These are phyloP conservation scores for Cyclina sinensis DNA, from an alignment of 1,140 invertebrate species.

Conservation along the genomic window DNA sequence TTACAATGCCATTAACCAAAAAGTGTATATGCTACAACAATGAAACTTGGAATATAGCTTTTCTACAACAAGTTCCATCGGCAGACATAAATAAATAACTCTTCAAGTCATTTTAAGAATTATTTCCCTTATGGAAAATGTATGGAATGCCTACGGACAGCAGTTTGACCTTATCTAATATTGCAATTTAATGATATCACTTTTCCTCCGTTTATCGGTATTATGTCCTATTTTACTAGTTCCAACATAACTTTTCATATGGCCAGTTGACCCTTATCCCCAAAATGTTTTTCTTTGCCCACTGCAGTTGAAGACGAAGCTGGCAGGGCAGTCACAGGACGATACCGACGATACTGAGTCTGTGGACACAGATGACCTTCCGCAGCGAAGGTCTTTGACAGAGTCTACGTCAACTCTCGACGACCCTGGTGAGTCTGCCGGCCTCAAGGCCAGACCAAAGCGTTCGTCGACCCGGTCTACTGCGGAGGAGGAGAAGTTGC, in stretches of 20 bases:
- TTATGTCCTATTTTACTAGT: conserved; percentile 17
- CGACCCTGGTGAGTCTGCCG: background rate
- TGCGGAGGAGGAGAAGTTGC: background rate
- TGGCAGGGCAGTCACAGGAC: conserved; percentile 12
- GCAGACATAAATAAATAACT: too few relatives aligned
- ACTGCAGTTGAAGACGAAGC: conserved; percentile 8
- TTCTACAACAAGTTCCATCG: too few relatives aligned
- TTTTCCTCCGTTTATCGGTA: too few relatives aligned
- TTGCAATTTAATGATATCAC: too few relatives aligned
- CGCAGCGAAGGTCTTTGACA: background rate
- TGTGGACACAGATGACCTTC: conserved; percentile 11
- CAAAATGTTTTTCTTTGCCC: background rate
- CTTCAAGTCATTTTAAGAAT: too few relatives aligned
- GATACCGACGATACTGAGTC: conserved; percentile 17
- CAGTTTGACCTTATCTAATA: too few relatives aligned
- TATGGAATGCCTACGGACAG: too few relatives aligned
- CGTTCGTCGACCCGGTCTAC: background rate
- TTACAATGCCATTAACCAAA: too few relatives aligned
- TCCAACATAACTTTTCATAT: background rate
- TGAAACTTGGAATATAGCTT: too few relatives aligned
- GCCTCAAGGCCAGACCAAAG: background rate
- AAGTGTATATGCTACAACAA: too few relatives aligned
- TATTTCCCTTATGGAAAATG: background rate
- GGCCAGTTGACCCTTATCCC: background rate
- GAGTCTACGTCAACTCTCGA: background rate